Percentiles rank a stretch among this genome's conserved stretches.
Evolutionary conservation across 2,113 vertebrate species (phyloP).

Genomic region (Pontoporia blainvillei): DNA sequence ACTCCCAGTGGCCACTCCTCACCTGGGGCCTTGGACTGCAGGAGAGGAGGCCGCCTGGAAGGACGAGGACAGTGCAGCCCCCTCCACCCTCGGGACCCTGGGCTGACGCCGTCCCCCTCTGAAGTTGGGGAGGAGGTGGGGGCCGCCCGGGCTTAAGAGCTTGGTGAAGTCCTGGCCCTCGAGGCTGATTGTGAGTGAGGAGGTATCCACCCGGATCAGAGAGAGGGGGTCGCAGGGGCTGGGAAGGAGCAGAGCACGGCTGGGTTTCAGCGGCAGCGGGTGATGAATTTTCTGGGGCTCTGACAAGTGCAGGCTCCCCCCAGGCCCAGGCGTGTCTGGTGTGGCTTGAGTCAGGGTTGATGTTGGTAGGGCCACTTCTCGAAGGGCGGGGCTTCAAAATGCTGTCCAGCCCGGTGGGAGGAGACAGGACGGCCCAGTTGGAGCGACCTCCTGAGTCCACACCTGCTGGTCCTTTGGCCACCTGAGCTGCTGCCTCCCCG

Average conservation of each 20-base stretch:
- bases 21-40: not conserved
- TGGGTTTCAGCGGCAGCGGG: too few species aligned
- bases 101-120: not conserved
- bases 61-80: accelerated
- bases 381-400: not conserved
- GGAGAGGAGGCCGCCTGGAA: not conserved
- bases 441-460: not conserved
- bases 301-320: too few species aligned
- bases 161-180: not conserved
- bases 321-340: not conserved
- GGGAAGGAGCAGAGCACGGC: accelerated
- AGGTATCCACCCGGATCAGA: accelerated
- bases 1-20: not conserved
- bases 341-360: not conserved
- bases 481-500: not conserved
- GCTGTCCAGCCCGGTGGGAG: not conserved
- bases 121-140: not conserved
- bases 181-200: accelerated
- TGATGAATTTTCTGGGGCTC: not conserved
- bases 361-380: not conserved
- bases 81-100: not conserved
- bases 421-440: not conserved
- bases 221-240: accelerated
- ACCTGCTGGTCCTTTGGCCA: not conserved
- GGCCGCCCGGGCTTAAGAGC: not conserved